Base-by-base conservation (phyloP, 2,888 invertebrate species). In the Thecophora atra region DNA sequence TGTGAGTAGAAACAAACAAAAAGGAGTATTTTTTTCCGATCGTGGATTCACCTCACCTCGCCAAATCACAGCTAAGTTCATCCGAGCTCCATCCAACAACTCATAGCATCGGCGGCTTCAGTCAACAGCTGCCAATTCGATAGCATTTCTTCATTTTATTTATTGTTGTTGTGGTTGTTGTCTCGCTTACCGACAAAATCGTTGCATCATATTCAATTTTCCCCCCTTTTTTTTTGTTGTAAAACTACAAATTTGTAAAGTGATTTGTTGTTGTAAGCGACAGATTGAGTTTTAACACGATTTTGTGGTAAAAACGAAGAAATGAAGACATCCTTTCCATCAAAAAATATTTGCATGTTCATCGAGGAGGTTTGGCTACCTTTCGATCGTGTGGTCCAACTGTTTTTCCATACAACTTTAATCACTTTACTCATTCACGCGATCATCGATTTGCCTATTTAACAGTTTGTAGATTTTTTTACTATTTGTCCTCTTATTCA, bases 281-380 rank as follows among this genome's bases (percentile, higher is more conserved):
- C 64, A 65, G 64, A 65, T 63, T 63, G 63, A 63, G 42, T 63
- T 63, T 63, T 17, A 44, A 13, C 63, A 63, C 19, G 42, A 37
- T 63, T 42, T 63, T 21, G 63, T 42, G 63, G 63, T 65, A 26
- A 54, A 52, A 54, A 54, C 54, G 54, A 21, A 21, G 21, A 54
- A 54, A 65, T 65, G 44, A 44, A 65, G 64, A 26, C 64, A 51
- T 65, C 64, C 51, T 19, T 65, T 52, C 28, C 15, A n/a, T 54
- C 24, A 11, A 19, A 21, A 51, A n/a, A 21, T 21, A 21, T 54
- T 21, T 54, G 54, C 54, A 54, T 24, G 54, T 54, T 24, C 11
- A 11, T 19, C 21, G 11, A n/a, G 4, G 11, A 54, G n/a, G 54
- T n/a, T 8, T 3, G 54, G 15, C 54, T 11, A 21, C 11, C 24